phyloP scores from a whole-genome alignment of 2,113 vertebrate genomes.

The Chlorodrepanis virens region DNA sequence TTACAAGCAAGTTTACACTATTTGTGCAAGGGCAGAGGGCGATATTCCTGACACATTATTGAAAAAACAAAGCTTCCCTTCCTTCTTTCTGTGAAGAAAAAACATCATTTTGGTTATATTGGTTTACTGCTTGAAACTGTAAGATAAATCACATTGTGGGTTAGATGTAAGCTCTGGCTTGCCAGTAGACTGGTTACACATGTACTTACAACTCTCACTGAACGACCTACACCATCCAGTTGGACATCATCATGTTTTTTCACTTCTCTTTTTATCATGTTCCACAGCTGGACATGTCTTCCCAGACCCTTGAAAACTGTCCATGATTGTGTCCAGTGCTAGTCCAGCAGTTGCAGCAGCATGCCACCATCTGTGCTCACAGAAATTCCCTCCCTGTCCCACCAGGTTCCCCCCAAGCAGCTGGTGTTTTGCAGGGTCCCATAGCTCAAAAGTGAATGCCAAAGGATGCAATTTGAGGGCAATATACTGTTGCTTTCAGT shows the following conservation, averaged over 20 bases:
- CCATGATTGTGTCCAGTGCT: background rate
- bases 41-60: background rate
- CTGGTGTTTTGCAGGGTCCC: background rate
- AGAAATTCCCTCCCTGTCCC: background rate
- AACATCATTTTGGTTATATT: background rate
- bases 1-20: background rate
- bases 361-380: fast-evolving
- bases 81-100: background rate
- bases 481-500: constrained; percentile 2
- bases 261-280: background rate
- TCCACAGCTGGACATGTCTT: background rate
- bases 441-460: background rate
- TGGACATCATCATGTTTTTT: background rate
- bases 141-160: background rate
- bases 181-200: background rate
- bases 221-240: background rate
- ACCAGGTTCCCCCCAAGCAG: background rate
- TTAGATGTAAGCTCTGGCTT: background rate
- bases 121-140: background rate
- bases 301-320: background rate
- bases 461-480: background rate
- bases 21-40: background rate
- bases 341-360: background rate
- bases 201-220: background rate
- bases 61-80: background rate